Base-by-base conservation (phyloP, 2,113 vertebrate species). In the Microcebus lehilahytsara region DNA sequence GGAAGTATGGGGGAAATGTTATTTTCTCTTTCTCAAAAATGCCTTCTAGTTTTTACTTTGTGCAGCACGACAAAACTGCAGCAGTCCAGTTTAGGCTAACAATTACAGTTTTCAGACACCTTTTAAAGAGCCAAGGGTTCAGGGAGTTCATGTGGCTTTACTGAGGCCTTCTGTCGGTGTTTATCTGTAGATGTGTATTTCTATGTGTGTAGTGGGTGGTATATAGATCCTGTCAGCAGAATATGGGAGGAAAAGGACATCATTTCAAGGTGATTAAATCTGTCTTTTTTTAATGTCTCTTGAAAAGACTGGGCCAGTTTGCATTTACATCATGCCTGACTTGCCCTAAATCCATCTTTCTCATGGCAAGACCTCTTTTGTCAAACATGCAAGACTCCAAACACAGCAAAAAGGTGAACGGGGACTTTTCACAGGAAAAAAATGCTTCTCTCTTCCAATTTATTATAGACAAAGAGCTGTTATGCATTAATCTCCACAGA, bases 151-250 rank as follows among this genome's bases (percentile, higher is more conserved):
- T 3, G 8, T 30, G 62, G 17, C 11, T 84, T 66, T 40, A 62
- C 6, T 34, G 34, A 94, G 93, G 32, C 30, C 40, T 6, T 51
- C 8, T 32, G 69, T 66, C 3, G 0, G 46, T 40, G 3, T 5
- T 9, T 30, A 64, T 8, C 3, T 67, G 0, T 51, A 84, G 49
- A 79, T 19, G 10, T 34, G 0, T 20, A 9, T 10, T 19, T 37
- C 12, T 81, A 9, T 17, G 1, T 40, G 4, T 17, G 0, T 27
- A 13, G 1, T 49, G 1, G 7, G 32, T 4, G 27, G 3, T 14
- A 17, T 20, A 9, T 27, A 40, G 27, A 37, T 30, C 32, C 16
- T 4, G 22, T 32, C 3, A 37, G 19, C 40, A 49, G 27, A 62
- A 10, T 10, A 11, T 46, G 17, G 71, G 30, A 80, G 46, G 30